Conservation (phyloP, 2,888 invertebrate species). For the Diplolepis rosae region DNA sequence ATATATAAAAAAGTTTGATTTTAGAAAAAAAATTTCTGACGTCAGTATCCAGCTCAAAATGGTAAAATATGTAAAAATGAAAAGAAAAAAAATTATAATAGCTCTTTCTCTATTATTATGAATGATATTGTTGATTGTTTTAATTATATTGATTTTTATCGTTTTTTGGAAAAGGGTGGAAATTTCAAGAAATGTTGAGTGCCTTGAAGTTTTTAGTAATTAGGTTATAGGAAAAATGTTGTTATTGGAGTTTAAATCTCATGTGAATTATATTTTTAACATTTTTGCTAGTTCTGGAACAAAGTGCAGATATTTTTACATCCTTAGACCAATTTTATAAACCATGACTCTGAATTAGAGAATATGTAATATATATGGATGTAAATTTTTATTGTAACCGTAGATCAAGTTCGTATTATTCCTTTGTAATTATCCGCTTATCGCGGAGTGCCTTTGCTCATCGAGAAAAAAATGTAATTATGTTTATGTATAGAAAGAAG, state of each 20-base stretch:
- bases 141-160: not conserved
- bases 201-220: not conserved
- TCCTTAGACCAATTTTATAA: not conserved
- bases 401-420: not conserved
- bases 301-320: not conserved
- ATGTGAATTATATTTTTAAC: not conserved
- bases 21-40: not conserved
- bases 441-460: not conserved
- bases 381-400: not conserved
- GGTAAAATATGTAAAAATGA: not conserved
- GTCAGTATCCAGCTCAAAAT: not conserved
- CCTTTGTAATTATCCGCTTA: not conserved
- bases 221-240: not conserved
- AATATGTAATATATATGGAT: not conserved
- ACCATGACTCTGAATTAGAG: not conserved
- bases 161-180: not conserved
- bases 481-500: not conserved
- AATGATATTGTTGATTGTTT: not conserved
- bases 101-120: not conserved
- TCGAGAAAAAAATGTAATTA: not conserved
- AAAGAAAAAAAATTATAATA: not conserved
- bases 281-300: not conserved
- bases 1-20: not conserved
- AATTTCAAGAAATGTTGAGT: not conserved
- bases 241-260: not conserved